Conservation (phyloP, 2,888 invertebrate species). For the Heliconius cydno region DNA sequence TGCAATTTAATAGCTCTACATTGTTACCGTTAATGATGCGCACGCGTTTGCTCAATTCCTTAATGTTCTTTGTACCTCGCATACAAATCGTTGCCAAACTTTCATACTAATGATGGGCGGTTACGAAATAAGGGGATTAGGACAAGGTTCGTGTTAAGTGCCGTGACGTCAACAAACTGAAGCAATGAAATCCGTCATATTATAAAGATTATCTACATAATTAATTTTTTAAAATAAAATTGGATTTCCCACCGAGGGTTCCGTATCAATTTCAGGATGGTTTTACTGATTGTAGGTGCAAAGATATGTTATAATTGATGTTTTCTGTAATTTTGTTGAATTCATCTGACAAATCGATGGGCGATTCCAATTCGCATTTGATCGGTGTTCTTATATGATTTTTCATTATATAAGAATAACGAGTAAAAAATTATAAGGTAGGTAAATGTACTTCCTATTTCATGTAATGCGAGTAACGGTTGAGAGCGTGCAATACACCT, state of each 20-base stretch:
- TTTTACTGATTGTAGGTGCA: too few relatives aligned
- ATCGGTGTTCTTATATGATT: background rate
- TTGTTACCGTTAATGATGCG: conserved; percentile 23
- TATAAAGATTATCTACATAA: too few relatives aligned
- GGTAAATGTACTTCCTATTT: conserved; percentile 16
- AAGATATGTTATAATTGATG: too few relatives aligned
- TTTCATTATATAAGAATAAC: background rate
- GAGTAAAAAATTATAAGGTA: background rate
- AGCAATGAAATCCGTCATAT: too few relatives aligned
- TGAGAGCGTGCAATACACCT: conserved; percentile 17
- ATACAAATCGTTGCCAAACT: conserved; percentile 39
- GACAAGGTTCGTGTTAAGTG: conserved; percentile 43
- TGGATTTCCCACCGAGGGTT: too few relatives aligned
- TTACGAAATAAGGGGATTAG: conserved; percentile 42
- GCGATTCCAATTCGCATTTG: too few relatives aligned
- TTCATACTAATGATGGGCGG: conserved; percentile 37
- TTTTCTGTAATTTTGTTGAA: too few relatives aligned
- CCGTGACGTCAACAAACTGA: background rate
- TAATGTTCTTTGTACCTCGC: conserved; percentile 23
- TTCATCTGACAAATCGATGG: too few relatives aligned
- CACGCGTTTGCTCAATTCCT: conserved; percentile 16
- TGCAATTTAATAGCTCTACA: conserved; percentile 7
- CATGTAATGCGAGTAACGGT: conserved; percentile 25
- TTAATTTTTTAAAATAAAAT: too few relatives aligned
- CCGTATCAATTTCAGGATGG: too few relatives aligned